Evolutionary conservation across 2,797 vertebrate genomes (phyloP).

Genomic region (Falco peregrinus): DNA sequence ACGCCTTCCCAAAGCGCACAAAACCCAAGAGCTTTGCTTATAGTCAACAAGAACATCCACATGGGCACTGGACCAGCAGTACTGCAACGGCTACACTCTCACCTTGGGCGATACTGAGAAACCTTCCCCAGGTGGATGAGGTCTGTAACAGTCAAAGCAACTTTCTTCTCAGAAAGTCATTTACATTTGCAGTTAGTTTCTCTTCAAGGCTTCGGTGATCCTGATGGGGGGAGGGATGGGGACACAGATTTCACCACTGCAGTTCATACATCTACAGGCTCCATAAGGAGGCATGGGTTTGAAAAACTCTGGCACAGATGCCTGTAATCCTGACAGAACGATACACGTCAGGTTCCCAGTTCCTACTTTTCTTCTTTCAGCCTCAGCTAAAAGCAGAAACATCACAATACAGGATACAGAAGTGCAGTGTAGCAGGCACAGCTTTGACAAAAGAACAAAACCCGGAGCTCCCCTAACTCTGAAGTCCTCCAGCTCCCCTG

Average conservation of each 20-base stretch:
- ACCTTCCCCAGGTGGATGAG: conserved; percentile 22
- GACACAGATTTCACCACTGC: not conserved
- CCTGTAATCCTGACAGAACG: not conserved
- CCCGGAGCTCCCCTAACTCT: not conserved
- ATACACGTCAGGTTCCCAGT: not conserved
- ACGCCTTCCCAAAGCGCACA: not conserved
- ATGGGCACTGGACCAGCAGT: not conserved
- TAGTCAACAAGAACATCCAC: not conserved
- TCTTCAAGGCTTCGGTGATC: conserved; percentile 39
- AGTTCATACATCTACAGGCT: not conserved
- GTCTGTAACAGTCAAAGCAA: conserved; percentile 6
- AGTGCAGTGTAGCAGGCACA: not conserved
- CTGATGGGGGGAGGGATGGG: not conserved
- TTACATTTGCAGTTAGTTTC: conserved; percentile 55
- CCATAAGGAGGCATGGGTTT: not conserved
- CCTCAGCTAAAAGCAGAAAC: conserved; percentile 8
- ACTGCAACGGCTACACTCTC: not conserved
- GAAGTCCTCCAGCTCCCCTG: not conserved
- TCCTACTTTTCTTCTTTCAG: conserved; percentile 2
- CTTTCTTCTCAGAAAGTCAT: conserved; percentile 68
- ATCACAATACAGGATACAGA: not conserved
- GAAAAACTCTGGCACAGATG: not conserved
- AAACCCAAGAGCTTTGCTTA: not conserved
- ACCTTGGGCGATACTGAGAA: conserved; percentile 47
- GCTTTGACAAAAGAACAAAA: not conserved